Evolutionary conservation across 2,888 invertebrate genomes (phyloP).

Genomic region (Megastigmus dorsalis): DNA sequence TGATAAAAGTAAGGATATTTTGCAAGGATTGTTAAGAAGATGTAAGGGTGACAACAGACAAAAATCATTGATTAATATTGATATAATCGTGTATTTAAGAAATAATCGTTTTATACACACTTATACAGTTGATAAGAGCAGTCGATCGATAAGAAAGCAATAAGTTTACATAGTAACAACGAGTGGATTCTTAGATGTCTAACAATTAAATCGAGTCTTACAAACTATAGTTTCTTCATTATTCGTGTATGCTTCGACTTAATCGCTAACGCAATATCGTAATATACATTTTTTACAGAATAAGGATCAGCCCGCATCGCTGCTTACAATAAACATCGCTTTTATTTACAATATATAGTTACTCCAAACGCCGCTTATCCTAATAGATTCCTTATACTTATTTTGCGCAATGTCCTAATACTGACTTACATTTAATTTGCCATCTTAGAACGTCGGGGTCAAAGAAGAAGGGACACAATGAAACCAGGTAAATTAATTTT

Average conservation of each 20-base stretch:
- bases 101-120: conserved; percentile 49
- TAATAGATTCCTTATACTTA: conserved; percentile 10
- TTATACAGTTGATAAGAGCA: conserved; percentile 48
- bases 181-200: conserved; percentile 5
- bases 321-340: conserved; percentile 23
- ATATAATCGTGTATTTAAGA: conserved; percentile 46
- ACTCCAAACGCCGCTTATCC: too few species aligned
- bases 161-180: conserved; percentile 42
- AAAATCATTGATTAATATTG: conserved; percentile 18
- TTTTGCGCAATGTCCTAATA: neutral
- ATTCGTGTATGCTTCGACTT: neutral
- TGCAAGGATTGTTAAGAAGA: too few species aligned
- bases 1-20: neutral
- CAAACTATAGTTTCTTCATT: neutral
- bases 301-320: conserved; percentile 23
- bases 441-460: too few species aligned
- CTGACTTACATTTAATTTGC: neutral
- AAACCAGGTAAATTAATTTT: too few species aligned
- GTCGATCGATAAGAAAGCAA: conserved; percentile 35
- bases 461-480: too few species aligned
- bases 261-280: neutral
- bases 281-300: conserved; percentile 50
- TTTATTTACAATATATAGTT: too few species aligned
- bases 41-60: too few species aligned
- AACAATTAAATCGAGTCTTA: conserved; percentile 35